Base-by-base conservation (phyloP, 2,888 invertebrate genomes). In the Psylliodes chrysocephalus region DNA sequence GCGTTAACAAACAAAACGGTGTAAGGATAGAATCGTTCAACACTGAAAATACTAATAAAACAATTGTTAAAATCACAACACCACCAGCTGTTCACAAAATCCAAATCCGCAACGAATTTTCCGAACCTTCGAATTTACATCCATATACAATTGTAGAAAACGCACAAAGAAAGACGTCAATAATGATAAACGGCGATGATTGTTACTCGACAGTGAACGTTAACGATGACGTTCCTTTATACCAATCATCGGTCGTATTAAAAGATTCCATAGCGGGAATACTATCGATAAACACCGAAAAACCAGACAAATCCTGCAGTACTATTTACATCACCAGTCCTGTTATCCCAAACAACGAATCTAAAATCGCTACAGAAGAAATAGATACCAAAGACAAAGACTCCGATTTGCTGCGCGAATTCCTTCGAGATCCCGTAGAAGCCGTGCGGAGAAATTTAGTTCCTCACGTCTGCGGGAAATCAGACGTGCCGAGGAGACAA, bases 121-220 rank as follows among this genome's bases (percentile, higher is more conserved):
- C 76, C 12, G 79, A 79, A 25, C 33, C 53, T 22, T 35, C 28
- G 12, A 74, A 73, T 53, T 60, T 73, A n/a, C 73, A 76, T 42
- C 78, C 73, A 40, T 73, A 79, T 33, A 72, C 77, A n/a, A 72
- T 79, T 47, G 67, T 75, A 10, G 81, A 82, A 52, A 79, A 75
- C 67, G 74, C 78, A 1, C 81, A 82, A 69, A 75, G 82, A 83
- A 90, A 84, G 78, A 88, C 91, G 14, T 91, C 91, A 10, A 91
- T 91, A 73, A 84, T 90, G 85, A 91, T 91, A 76, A 91, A 85
- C 78, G 90, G 88, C 55, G 90, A 88, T 78, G 91, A 88, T 83
- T 92, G 86, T 82, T 92, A 91, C 76, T 90, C 90, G 47, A 91
- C 91, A 14, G 89, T 90, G 81, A 91, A 91, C 78, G 89, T 90